phyloP scores from a whole-genome alignment of 2,113 vertebrate species.

The Forbesichthys papilliferus region DNA sequence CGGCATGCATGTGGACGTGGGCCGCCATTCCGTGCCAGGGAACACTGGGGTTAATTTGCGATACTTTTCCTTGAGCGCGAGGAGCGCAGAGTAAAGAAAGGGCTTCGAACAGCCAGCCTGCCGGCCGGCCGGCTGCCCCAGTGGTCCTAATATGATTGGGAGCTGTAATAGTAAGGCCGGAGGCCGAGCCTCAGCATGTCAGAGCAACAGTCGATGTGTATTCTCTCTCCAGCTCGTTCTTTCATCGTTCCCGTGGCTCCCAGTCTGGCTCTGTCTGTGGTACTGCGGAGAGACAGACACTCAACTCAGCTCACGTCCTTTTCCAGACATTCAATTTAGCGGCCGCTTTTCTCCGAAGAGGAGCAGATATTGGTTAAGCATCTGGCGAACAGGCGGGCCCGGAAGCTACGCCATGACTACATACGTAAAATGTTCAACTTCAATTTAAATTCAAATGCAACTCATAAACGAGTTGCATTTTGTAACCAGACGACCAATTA shows the following conservation, averaged over 20 bases:
- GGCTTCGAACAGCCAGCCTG: background rate
- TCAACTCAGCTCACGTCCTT: background rate
- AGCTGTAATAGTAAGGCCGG: conserved; percentile 35
- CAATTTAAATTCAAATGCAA: too few species aligned
- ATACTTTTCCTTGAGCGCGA: background rate
- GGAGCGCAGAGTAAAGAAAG: conserved; percentile 3
- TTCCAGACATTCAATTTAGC: background rate
- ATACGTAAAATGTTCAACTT: too few species aligned
- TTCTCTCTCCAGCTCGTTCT: conserved; percentile 2
- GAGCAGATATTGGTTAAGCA: too few species aligned
- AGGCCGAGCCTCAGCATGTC: conserved; percentile 29
- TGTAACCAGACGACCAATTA: too few species aligned
- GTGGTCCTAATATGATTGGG: conserved; percentile 50
- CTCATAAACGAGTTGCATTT: too few species aligned
- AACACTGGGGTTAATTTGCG: background rate
- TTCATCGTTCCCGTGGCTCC: background rate
- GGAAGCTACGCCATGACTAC: too few species aligned
- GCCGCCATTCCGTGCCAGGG: too few species aligned
- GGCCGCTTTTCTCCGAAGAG: too few species aligned
- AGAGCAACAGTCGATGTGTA: conserved; percentile 11
- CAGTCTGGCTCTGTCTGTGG: background rate
- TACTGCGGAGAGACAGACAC: background rate
- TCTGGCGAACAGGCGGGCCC: too few species aligned
- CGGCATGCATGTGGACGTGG: too few species aligned
- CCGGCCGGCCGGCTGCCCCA: conserved; percentile 3